Base-by-base conservation (phyloP, 1,140 invertebrate genomes). In the Saxidomus purpurata region DNA sequence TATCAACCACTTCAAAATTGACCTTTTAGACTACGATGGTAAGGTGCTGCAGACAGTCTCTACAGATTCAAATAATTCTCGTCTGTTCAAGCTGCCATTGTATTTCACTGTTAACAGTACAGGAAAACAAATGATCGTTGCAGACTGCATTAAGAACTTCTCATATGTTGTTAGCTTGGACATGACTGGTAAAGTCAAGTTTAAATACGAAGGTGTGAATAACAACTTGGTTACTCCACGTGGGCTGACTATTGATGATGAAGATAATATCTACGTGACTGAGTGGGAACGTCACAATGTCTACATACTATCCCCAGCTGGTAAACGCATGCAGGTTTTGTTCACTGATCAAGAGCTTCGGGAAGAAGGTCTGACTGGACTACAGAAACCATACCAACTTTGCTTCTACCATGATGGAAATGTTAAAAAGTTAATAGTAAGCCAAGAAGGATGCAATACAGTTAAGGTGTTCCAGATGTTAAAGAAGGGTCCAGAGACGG, bases 1-100 rank as follows among this genome's bases (percentile, higher is more conserved):
- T 55, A 88, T 88, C 22, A 88, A 88, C 43, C 74, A 79, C 77
- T 88, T 88, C 63, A 88, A 88, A 77, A 81, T 88, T 22, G 74
- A 88, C 40, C 63, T 88, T 31, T 76, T 88, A 0, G 86, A 88
- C 59, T 88, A 88, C 47, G 63, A 77, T 8, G 86, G 86, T 25
- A 88, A 88, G 1, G 59, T 88, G 0, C 28, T 88, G 13, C 55
- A 81, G 43, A 63, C 86, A 28, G 86, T 88, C 1, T 88, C 86
- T 25, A 81, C 77, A 36, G 86, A 88, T 40, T 49, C 28, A 9
- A 80, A 55, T 69, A 77, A 77, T 22, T 79, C 59, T 19, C 86
- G 86, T 61, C 77, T 88, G 31, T 88, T 88, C 40, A 88, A 88
- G 43, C 40, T 88, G 25, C 86, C 86, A 22, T 43, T 88, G 9